Evolutionary conservation across 1,140 invertebrate species (phyloP).

Genomic region (Trachymyrmex cornetzi): DNA sequence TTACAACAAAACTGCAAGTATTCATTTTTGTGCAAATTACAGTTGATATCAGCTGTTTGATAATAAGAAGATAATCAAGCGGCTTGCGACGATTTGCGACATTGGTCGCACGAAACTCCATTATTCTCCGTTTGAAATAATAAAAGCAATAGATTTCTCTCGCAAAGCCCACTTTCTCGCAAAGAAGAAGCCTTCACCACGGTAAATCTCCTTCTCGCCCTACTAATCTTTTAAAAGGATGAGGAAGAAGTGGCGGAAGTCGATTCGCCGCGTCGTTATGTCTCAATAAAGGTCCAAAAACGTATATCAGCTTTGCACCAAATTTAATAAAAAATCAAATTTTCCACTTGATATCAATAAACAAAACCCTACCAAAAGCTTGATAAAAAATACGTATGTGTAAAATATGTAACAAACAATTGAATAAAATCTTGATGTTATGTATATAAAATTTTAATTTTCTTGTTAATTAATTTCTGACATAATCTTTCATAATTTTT

Average conservation of each 20-base stretch:
- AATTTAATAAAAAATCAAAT: conserved; percentile 27
- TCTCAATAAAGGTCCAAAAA: conserved; percentile 44
- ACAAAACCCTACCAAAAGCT: background rate
- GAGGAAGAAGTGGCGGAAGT: conserved; percentile 54
- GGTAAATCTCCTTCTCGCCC: conserved; percentile 60
- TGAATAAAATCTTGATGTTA: too few relatives aligned
- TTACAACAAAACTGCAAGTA: background rate
- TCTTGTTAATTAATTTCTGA: background rate
- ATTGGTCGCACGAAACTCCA: conserved; percentile 27
- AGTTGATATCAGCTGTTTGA: conserved; percentile 13
- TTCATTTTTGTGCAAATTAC: conserved; percentile 27
- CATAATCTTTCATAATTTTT: background rate
- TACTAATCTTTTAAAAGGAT: conserved; percentile 64
- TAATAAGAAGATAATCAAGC: conserved; percentile 53
- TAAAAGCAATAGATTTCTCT: conserved; percentile 59
- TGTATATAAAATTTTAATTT: background rate
- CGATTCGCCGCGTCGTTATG: conserved; percentile 46
- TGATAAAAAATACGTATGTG: background rate
- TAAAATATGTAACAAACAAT: background rate
- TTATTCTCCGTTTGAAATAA: conserved; percentile 65
- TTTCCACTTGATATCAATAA: conserved; percentile 12
- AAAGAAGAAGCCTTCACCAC: conserved; percentile 53
- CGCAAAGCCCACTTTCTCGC: conserved; percentile 46
- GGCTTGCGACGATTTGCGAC: conserved; percentile 24
- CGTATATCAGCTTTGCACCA: conserved; percentile 12